These are phyloP conservation scores for Scaptomyza tumidula DNA, from an alignment of 2,888 invertebrate genomes.

Conservation along the genomic window DNA sequence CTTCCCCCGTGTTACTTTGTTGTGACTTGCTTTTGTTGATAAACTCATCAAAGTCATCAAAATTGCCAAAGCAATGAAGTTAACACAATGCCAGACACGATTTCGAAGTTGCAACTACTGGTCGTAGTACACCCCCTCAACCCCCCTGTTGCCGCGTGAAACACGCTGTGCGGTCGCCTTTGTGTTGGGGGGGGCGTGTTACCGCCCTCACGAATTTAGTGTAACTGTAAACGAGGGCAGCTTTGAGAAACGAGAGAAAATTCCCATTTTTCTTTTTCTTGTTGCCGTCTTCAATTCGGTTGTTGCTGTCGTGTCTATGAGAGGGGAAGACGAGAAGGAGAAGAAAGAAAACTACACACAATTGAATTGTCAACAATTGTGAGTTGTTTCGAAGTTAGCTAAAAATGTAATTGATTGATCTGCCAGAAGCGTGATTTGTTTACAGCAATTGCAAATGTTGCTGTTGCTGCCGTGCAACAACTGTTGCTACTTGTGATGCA, in stretches of 20 bases:
- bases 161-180: slow-evolving; percentile 39
- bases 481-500: slow-evolving; percentile 23
- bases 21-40: slow-evolving; percentile 57
- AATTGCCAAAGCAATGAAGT: slow-evolving; percentile 58
- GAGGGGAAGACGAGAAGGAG: neutral
- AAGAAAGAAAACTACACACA: slow-evolving; percentile 19
- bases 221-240: slow-evolving; percentile 60
- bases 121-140: neutral
- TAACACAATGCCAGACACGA: slow-evolving; percentile 72
- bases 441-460: slow-evolving; percentile 65
- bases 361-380: slow-evolving; percentile 71
- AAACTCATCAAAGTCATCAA: slow-evolving; percentile 79
- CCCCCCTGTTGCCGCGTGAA: neutral
- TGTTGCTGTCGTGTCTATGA: slow-evolving; percentile 64
- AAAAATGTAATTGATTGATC: slow-evolving; percentile 71
- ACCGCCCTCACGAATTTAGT: slow-evolving; percentile 67
- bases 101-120: slow-evolving; percentile 30
- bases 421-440: slow-evolving; percentile 73
- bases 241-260: slow-evolving; percentile 25
- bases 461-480: slow-evolving; percentile 34
- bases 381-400: slow-evolving; percentile 40
- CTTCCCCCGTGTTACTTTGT: slow-evolving; percentile 1
- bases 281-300: slow-evolving; percentile 17
- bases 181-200: slow-evolving; percentile 55
- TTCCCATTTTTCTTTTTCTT: slow-evolving; percentile 1